Evolutionary conservation across 2,797 vertebrate genomes (phyloP).

Genomic region (Percopsis omiscomaycus): DNA sequence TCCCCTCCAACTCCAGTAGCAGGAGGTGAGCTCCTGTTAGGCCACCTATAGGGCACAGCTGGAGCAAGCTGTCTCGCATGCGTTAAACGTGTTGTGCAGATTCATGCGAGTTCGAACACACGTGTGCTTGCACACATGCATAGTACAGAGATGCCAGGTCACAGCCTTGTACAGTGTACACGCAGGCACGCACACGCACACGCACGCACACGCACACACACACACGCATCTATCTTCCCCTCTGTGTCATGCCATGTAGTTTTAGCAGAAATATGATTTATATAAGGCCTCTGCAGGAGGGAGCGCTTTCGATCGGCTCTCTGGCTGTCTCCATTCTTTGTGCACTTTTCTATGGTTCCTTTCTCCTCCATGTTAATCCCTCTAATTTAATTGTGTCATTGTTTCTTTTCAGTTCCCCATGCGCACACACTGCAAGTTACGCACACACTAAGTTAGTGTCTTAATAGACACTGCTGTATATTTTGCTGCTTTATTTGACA

Average conservation of each 20-base stretch:
- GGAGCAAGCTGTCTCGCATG: constrained; percentile 30
- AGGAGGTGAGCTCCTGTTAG: constrained; percentile 2
- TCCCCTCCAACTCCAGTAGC: constrained; percentile 11
- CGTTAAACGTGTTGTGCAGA: constrained; percentile 15
- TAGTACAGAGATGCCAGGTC: constrained; percentile 59
- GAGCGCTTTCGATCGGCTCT: constrained; percentile 33
- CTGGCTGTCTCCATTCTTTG: constrained; percentile 30
- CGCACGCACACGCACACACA: constrained; percentile 8
- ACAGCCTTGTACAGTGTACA: constrained; percentile 33
- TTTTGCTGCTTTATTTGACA: neutral
- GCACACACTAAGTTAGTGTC: constrained; percentile 23
- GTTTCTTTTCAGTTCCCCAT: constrained; percentile 19
- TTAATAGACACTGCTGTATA: neutral
- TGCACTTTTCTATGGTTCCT: constrained; percentile 28
- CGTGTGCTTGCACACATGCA: constrained; percentile 16
- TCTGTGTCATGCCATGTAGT: constrained; percentile 53
- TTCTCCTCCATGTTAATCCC: constrained; percentile 43
- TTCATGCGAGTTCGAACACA: constrained; percentile 42
- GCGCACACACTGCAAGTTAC: constrained; percentile 20
- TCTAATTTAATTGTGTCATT: constrained; percentile 47
- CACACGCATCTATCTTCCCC: constrained; percentile 22
- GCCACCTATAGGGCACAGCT: constrained; percentile 48
- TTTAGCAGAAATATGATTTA: constrained; percentile 64
- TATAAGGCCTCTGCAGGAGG: constrained; percentile 58
- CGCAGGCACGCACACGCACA: constrained; percentile 6